These are phyloP conservation scores for Cotesia vestalis DNA, from an alignment of 1,140 invertebrate species.

Conservation along the genomic window DNA sequence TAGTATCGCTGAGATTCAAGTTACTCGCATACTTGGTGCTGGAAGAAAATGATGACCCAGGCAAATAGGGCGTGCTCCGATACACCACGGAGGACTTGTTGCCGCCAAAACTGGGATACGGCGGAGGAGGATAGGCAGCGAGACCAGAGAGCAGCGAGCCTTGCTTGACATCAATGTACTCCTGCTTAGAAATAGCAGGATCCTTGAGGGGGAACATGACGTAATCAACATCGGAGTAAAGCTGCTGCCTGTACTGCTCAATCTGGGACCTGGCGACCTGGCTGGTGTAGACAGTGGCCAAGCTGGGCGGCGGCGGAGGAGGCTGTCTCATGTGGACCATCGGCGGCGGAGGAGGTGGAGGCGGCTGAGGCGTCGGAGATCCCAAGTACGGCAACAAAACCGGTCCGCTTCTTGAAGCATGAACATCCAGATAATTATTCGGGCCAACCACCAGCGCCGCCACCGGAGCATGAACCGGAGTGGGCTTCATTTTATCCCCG, in stretches of 20 bases:
- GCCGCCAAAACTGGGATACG: slow-evolving; percentile 65
- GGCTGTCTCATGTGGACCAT: slow-evolving; percentile 62
- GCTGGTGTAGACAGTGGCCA: slow-evolving; percentile 71
- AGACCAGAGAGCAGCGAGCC: slow-evolving; percentile 73
- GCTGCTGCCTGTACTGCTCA: slow-evolving; percentile 84
- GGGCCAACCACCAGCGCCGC: slow-evolving; percentile 69
- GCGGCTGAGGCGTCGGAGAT: slow-evolving; percentile 65
- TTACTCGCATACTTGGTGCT: slow-evolving; percentile 77
- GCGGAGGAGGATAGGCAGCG: slow-evolving; percentile 61
- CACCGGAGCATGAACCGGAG: slow-evolving; percentile 62
- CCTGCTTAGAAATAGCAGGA: slow-evolving; percentile 86
- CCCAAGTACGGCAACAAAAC: slow-evolving; percentile 72
- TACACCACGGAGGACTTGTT: slow-evolving; percentile 79
- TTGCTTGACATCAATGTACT: slow-evolving; percentile 87
- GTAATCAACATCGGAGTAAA: slow-evolving; percentile 89
- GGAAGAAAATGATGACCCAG: slow-evolving; percentile 70
- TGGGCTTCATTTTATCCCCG: slow-evolving; percentile 68
- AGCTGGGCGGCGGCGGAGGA: slow-evolving; percentile 67
- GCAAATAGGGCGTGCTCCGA: slow-evolving; percentile 79
- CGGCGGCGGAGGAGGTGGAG: slow-evolving; percentile 69
- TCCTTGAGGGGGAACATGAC: slow-evolving; percentile 90
- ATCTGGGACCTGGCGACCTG: slow-evolving; percentile 80
- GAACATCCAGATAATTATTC: slow-evolving; percentile 76
- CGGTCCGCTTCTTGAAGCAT: slow-evolving; percentile 69
- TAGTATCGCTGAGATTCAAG: slow-evolving; percentile 72